Conservation (phyloP, 1,140 invertebrate species). For the Drosophila subobscura region DNA sequence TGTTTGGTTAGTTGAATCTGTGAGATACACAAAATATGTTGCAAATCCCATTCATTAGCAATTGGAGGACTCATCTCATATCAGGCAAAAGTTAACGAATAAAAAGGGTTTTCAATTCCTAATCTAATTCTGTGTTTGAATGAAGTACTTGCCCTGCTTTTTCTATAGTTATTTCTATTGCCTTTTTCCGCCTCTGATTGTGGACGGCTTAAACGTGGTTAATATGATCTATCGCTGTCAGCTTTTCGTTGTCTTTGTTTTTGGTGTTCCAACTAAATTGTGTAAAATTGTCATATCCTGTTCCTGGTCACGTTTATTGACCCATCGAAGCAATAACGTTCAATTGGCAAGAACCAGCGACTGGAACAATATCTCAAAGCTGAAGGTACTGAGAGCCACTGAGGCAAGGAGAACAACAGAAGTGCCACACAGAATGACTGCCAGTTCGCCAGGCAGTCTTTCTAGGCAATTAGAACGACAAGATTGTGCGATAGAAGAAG, state of each 20-base stretch:
- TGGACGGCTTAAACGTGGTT: not conserved
- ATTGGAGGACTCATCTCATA: too few species aligned
- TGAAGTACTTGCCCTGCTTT: not conserved
- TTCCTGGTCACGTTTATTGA: constrained; percentile 41
- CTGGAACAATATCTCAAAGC: not conserved
- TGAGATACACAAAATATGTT: too few species aligned
- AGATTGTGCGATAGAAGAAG: constrained; percentile 21
- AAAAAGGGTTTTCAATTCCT: too few species aligned
- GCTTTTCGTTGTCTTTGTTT: constrained; percentile 9
- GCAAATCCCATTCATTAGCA: too few species aligned
- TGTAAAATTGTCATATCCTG: constrained; percentile 51
- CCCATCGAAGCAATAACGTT: constrained; percentile 64
- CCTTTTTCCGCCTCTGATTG: too few species aligned
- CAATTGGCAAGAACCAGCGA: constrained; percentile 50
- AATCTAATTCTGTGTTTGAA: constrained; percentile 6
- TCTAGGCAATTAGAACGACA: constrained; percentile 59
- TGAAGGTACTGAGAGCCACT: not conserved
- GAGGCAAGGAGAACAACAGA: not conserved
- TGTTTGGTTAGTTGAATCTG: too few species aligned
- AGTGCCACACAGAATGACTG: constrained; percentile 25
- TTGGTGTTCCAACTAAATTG: constrained; percentile 1
- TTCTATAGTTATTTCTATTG: not conserved
- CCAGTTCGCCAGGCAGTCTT: constrained; percentile 9
- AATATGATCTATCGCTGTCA: not conserved
- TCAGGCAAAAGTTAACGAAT: too few species aligned